phyloP scores from a whole-genome alignment of 2,113 vertebrate genomes.

The Acanthochromis polyacanthus region DNA sequence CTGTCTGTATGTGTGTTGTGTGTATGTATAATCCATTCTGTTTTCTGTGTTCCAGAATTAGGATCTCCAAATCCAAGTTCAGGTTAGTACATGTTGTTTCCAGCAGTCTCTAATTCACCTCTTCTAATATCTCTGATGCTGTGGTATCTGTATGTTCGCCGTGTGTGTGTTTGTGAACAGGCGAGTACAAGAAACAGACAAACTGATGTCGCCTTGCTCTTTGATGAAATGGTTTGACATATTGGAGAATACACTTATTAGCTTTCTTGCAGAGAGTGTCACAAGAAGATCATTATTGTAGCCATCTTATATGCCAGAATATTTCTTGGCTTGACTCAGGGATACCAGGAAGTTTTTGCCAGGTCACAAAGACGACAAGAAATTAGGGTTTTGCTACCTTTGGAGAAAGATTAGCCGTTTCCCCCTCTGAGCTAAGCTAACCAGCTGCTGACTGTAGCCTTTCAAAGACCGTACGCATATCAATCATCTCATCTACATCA shows the following conservation, averaged over 20 bases:
- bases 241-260: background rate
- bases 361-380: too few relatives aligned
- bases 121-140: conserved; percentile 47
- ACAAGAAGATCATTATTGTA: background rate
- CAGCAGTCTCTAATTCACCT: conserved; percentile 61
- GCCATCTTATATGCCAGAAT: too few relatives aligned
- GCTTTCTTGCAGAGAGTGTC: too few relatives aligned
- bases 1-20: conserved; percentile 72
- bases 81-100: conserved; percentile 91
- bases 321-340: too few relatives aligned
- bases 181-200: conserved; percentile 5
- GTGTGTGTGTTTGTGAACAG: conserved; percentile 8
- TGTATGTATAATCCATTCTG: conserved; percentile 89
- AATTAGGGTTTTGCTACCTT: too few relatives aligned
- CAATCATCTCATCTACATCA: too few relatives aligned
- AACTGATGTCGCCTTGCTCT: background rate
- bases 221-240: background rate
- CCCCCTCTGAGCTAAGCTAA: too few relatives aligned
- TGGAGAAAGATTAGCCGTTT: too few relatives aligned
- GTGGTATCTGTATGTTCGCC: conserved; percentile 38
- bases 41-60: conserved; percentile 96
- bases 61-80: conserved; percentile 99
- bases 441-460: too few relatives aligned
- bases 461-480: too few relatives aligned
- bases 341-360: too few relatives aligned